A percentile compares a stretch with the other conserved stretches of the same genome.
Conservation (phyloP, 2,797 vertebrate species). For the Bucorvus abyssinicus region DNA sequence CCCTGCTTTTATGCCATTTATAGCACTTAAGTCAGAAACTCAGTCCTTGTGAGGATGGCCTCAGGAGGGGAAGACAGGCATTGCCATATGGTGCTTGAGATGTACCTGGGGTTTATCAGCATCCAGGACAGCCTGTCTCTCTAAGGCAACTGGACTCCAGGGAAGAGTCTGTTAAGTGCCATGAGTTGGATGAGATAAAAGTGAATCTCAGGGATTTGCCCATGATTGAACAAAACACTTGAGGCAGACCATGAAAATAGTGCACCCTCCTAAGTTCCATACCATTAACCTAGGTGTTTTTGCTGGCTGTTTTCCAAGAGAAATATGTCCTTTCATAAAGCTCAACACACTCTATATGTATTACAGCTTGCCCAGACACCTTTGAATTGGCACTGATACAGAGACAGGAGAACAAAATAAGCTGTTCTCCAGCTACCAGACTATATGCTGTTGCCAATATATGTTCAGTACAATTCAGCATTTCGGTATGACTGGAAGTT, state of each 20-base stretch:
- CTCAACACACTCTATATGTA: not conserved
- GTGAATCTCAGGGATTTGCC: not conserved
- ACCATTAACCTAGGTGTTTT: not conserved
- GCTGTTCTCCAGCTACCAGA: not conserved
- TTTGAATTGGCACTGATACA: not conserved
- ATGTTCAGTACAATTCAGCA: not conserved
- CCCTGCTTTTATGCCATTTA: not conserved
- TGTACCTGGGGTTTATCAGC: not conserved
- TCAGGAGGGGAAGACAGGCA: not conserved
- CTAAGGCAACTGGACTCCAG: not conserved
- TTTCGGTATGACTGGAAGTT: not conserved
- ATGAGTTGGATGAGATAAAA: not conserved
- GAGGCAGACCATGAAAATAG: not conserved
- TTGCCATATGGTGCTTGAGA: not conserved
- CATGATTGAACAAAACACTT: not conserved
- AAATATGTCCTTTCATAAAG: not conserved
- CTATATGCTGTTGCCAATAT: not conserved
- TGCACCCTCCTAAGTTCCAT: not conserved
- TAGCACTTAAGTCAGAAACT: not conserved
- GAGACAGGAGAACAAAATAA: not conserved
- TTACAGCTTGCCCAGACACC: not conserved
- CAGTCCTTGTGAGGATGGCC: not conserved
- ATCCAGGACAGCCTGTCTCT: not conserved
- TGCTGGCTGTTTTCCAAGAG: not conserved
- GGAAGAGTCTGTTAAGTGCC: not conserved